Evolutionary conservation across 2,113 vertebrate species (phyloP), one percentile per base, ranked within the genome.

Genomic region (Cheirogaleus medius): DNA sequence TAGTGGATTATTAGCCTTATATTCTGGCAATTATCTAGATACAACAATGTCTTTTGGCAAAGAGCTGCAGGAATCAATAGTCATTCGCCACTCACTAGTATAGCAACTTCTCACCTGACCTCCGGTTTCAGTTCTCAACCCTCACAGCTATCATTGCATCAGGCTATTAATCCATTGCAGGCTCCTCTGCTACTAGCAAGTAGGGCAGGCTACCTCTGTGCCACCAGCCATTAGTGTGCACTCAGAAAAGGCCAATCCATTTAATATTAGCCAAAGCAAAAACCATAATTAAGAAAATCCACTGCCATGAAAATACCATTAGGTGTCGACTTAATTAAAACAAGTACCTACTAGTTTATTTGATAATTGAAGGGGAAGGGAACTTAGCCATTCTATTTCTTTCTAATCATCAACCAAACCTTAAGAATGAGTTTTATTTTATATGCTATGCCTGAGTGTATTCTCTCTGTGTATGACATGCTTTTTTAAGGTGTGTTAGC

Each of bases 351-450:
- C 1, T 42, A 25, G 32, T 78, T 87, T 82, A 94, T 58, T 63
- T 52, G 47, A 17, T 92, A 47, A 27, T 42, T 92, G 13, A 66
- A 9, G n/a, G 8, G 25, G n/a, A n/a, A 1, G 12, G 14, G 4
- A 82, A 17, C 58, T 60, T 87, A 77, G 6, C 10, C 14, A 83
- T 49, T 54, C 20, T 64, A 0, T 87, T 74, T 90, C 17, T 83
- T 96, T 93, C 54, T 63, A 88, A 95, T 44, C 5, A 74, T 47
- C 8, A 91, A 88, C 34, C 56, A 87, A 71, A 80, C 10, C 87
- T 94, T 93, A 78, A 76, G 80, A 85, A 63, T 63, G 23, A 73
- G 32, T 88, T 92, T 3, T 89, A 32, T 89, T 95, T 86, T 86
- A 7, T 64, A 83, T 82, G 37, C 12, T 52, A 54, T 63, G 25